Evolutionary conservation across 2,113 vertebrate species (phyloP), one percentile per base, ranked within the genome.

Genomic region (Amphilophus citrinellus): DNA sequence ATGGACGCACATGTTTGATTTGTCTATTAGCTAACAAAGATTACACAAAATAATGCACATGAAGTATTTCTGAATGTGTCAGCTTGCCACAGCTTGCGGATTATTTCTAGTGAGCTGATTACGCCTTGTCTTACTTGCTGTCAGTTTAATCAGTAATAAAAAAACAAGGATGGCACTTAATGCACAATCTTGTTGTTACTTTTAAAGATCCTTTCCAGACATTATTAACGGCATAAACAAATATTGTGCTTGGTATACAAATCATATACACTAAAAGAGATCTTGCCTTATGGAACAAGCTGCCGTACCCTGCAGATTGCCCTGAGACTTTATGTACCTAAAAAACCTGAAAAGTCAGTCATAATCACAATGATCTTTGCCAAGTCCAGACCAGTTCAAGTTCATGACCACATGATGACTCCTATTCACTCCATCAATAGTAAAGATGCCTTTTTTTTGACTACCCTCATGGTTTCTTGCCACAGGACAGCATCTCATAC

Each of bases 241-340:
- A 50, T 53, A 50, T 2, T 0, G 9, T 50, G 42, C 9, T 30
- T 0, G 9, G 24, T 71, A 68, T 68, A 47, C 1, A 0, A 50
- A 30, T 71, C 66, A 50, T 7, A 71, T 44, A 50, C 44, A 53
- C 22, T 30, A 50, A 71, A 71, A 50, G 17, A 71, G 50, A 15
- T 47, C 50, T 53, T 18, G 44, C 14, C 1, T 18, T 17, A 18
- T 18, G 17, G 50, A 17, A 7, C 15, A 53, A 53, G 10, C 44
- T 71, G 42, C 50, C 5, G 27, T 71, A 7, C 20, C 22, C 15
- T 30, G 44, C 24, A 50, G 42, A 71, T 30, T 47, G 22, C 44
- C 0, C 9, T 71, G 9, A 20, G 66, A 5, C 50, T 50, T 50
- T 73, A 50, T 73, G 30, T 32, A 30, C 5, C 2, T 53, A 10